phyloP scores from a whole-genome alignment of 2,888 invertebrate species.

The Epistrophella euchroma region DNA sequence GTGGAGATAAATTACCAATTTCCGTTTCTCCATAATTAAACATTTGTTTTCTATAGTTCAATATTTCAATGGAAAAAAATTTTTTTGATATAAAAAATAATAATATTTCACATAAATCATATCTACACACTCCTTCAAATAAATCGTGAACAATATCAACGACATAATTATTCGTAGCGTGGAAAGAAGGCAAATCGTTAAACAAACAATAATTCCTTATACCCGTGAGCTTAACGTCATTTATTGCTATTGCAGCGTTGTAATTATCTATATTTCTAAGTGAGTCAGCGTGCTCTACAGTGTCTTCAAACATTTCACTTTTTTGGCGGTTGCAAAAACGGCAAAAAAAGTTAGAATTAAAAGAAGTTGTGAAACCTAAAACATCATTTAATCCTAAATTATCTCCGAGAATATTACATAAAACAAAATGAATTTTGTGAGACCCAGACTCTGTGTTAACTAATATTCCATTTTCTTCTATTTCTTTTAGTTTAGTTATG shows the following conservation, averaged over 20 bases:
- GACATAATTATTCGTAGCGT: conserved; percentile 58
- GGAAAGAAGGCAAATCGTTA: conserved; percentile 51
- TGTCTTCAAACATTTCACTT: conserved; percentile 31
- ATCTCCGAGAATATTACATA: conserved; percentile 52
- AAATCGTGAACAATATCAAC: conserved; percentile 55
- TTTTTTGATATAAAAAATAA: conserved; percentile 43
- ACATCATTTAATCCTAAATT: conserved; percentile 65
- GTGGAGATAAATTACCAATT: conserved; percentile 63
- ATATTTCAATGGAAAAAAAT: conserved; percentile 55
- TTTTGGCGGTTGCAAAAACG: conserved; percentile 61
- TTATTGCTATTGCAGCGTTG: conserved; percentile 18
- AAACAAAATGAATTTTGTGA: conserved; percentile 44
- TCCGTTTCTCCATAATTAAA: conserved; percentile 65
- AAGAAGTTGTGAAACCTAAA: conserved; percentile 60
- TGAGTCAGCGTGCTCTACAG: conserved; percentile 6
- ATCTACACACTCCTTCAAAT: conserved; percentile 69
- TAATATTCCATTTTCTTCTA: conserved; percentile 57
- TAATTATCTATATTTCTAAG: conserved; percentile 31
- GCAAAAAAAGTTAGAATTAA: conserved; percentile 62
- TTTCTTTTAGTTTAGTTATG: conserved; percentile 32
- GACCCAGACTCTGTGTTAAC: conserved; percentile 37
- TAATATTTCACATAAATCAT: conserved; percentile 57
- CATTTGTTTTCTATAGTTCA: conserved; percentile 63
- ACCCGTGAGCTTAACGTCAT: conserved; percentile 49
- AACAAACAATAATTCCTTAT: conserved; percentile 51